phyloP scores from a whole-genome alignment of 1,140 invertebrate genomes.

The Cyclargus thomasi region DNA sequence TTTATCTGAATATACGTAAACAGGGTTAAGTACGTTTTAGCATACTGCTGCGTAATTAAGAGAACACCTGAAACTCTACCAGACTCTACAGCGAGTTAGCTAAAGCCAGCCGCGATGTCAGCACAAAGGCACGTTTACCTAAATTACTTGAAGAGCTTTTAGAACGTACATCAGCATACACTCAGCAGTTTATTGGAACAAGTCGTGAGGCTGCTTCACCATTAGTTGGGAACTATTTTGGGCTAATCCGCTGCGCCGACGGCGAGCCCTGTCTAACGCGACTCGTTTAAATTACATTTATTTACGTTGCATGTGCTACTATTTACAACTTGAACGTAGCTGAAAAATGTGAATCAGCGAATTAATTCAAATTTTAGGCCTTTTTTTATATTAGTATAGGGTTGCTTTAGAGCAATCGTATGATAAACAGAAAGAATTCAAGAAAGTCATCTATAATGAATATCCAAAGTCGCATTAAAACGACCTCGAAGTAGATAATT shows the following conservation, averaged over 20 bases:
- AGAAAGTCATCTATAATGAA: too few relatives aligned
- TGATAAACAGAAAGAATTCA: too few relatives aligned
- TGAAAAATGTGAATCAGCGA: background rate
- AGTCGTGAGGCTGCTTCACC: slow-evolving; percentile 48
- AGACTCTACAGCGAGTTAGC: too few relatives aligned
- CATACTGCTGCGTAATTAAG: too few relatives aligned
- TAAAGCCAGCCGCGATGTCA: too few relatives aligned
- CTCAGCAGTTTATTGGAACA: slow-evolving; percentile 28
- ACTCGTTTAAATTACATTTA: slow-evolving; percentile 31
- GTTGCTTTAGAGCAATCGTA: too few relatives aligned
- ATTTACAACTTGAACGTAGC: background rate
- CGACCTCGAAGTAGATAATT: too few relatives aligned
- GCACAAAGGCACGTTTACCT: too few relatives aligned
- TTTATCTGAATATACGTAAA: background rate
- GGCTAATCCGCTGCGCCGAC: slow-evolving; percentile 57
- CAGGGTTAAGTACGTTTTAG: too few relatives aligned
- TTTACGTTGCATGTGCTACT: slow-evolving; percentile 10
- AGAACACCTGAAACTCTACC: too few relatives aligned
- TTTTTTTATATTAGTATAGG: too few relatives aligned
- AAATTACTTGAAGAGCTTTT: background rate
- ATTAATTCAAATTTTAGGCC: background rate
- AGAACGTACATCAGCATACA: background rate
- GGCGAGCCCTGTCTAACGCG: slow-evolving; percentile 42
- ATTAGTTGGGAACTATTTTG: slow-evolving; percentile 63
- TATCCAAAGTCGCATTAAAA: too few relatives aligned